phyloP scores from a whole-genome alignment of 2,113 vertebrate genomes.

The Phycodurus eques region DNA sequence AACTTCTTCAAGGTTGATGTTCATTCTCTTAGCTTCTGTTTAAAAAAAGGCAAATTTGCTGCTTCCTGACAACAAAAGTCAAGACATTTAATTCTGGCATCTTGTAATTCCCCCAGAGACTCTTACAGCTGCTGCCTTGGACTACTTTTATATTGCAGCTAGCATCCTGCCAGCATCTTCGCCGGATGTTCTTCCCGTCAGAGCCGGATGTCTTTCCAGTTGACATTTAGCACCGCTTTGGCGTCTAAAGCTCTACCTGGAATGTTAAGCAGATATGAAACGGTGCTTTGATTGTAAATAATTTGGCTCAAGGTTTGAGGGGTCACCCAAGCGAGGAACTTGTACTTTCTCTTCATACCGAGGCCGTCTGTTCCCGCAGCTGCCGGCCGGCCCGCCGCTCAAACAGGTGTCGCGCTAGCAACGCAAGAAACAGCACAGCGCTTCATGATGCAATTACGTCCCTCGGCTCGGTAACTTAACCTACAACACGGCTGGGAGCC shows the following conservation, averaged over 20 bases:
- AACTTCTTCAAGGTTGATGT: constrained; percentile 36
- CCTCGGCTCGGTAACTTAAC: constrained; percentile 55
- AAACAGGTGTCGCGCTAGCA: constrained; percentile 64
- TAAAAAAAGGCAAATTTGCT: constrained; percentile 43
- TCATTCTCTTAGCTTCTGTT: constrained; percentile 12
- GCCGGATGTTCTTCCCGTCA: constrained; percentile 12
- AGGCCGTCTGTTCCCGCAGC: constrained; percentile 72
- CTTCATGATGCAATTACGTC: constrained; percentile 60
- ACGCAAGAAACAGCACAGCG: constrained; percentile 44
- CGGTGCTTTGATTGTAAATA: constrained; percentile 76
- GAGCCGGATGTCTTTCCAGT: constrained; percentile 37
- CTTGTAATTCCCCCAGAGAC: constrained; percentile 32
- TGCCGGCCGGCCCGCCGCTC: constrained; percentile 43
- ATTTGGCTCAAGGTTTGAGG: constrained; percentile 69
- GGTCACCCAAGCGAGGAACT: constrained; percentile 64
- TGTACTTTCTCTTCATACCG: constrained; percentile 59
- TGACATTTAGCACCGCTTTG: constrained; percentile 60
- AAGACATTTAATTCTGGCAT: constrained; percentile 46
- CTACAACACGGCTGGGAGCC: constrained; percentile 38
- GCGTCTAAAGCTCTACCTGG: constrained; percentile 41
- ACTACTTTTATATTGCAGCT: constrained; percentile 39
- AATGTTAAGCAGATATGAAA: constrained; percentile 72
- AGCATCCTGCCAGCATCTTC: constrained; percentile 27
- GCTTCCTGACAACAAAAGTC: constrained; percentile 62
- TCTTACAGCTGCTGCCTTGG: constrained; percentile 53